Conservation (phyloP, 2,797 vertebrate genomes). For the Geotrypetes seraphini region DNA sequence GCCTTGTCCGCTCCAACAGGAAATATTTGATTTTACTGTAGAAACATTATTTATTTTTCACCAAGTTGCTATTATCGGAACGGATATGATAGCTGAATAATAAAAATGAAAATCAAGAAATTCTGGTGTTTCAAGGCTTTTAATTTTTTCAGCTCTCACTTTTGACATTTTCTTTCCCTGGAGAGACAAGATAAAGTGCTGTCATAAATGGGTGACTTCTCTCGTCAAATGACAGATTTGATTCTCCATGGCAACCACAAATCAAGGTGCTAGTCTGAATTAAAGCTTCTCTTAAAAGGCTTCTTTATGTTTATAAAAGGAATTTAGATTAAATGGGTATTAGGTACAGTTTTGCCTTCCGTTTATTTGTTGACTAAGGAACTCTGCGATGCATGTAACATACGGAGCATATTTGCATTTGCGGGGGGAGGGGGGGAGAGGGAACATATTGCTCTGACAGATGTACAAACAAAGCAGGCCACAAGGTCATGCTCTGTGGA, state of each 20-base stretch:
- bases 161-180: conserved; percentile 80
- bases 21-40: conserved; percentile 76
- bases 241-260: conserved; percentile 79
- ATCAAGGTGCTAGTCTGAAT: conserved; percentile 76
- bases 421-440: conserved; percentile 63
- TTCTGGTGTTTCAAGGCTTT: conserved; percentile 77
- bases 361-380: conserved; percentile 63
- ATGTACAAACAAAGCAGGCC: conserved; percentile 65
- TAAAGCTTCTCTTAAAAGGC: conserved; percentile 73
- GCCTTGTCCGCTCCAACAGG: conserved; percentile 70
- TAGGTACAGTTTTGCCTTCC: conserved; percentile 61
- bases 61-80: conserved; percentile 73
- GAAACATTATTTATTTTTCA: conserved; percentile 77
- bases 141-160: conserved; percentile 75
- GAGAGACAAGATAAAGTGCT: conserved; percentile 80
- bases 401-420: conserved; percentile 48
- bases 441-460: conserved; percentile 62
- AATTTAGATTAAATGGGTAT: conserved; percentile 73
- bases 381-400: conserved; percentile 37
- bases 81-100: conserved; percentile 77
- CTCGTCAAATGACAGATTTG: conserved; percentile 81
- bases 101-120: conserved; percentile 74
- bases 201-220: conserved; percentile 79
- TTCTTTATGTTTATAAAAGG: conserved; percentile 73
- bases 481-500: conserved; percentile 54